These are phyloP conservation scores for Idaea dimidiata DNA, from an alignment of 2,888 invertebrate species.

Conservation along the genomic window DNA sequence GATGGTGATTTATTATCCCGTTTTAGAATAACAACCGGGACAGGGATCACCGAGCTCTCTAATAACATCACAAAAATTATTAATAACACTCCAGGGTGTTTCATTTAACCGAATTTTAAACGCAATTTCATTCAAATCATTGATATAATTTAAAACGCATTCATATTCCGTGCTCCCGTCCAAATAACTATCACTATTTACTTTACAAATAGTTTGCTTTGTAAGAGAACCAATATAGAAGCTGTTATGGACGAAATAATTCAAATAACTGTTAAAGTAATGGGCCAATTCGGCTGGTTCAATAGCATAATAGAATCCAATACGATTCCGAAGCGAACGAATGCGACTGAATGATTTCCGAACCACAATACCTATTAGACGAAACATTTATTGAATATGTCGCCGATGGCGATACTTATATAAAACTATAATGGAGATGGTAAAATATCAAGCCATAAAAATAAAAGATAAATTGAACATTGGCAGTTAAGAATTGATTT, in stretches of 20 bases:
- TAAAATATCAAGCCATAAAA: slow-evolving; percentile 35
- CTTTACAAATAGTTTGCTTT: neutral
- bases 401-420: slow-evolving; percentile 10
- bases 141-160: neutral
- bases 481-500: slow-evolving; percentile 42
- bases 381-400: slow-evolving; percentile 12
- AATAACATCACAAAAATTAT: slow-evolving; percentile 1
- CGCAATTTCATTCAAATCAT: neutral
- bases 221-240: neutral
- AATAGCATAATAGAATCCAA: neutral
- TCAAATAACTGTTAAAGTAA: neutral
- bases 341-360: slow-evolving; percentile 10
- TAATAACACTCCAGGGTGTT: neutral
- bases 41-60: neutral
- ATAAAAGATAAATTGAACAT: slow-evolving; percentile 41
- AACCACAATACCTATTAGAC: slow-evolving; percentile 17
- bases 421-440: slow-evolving; percentile 17
- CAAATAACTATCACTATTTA: neutral
- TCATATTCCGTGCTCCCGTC: neutral
- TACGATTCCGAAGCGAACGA: neutral
- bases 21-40: slow-evolving; percentile 62
- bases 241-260: neutral
- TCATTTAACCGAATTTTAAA: neutral
- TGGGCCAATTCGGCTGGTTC: neutral
- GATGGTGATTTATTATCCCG: slow-evolving; percentile 77